These are phyloP conservation scores for Cyprinus carpio DNA, from an alignment of 2,113 vertebrate species.

Conservation along the genomic window DNA sequence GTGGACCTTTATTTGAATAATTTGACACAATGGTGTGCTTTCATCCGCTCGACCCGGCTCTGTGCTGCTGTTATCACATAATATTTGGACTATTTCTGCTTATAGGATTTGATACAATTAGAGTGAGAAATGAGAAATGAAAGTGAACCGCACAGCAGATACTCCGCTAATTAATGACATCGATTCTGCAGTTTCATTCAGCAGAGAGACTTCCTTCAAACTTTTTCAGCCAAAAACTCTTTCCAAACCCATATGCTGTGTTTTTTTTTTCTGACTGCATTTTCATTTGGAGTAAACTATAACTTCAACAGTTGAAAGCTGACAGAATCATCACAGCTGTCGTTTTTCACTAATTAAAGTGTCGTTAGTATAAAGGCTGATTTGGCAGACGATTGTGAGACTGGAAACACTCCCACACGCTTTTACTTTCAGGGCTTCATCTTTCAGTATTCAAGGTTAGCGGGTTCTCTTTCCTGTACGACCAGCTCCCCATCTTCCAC, in stretches of 20 bases:
- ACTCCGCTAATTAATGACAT: not conserved
- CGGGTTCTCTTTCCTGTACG: not conserved
- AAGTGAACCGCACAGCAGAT: not conserved
- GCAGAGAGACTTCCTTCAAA: not conserved
- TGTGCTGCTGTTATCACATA: not conserved
- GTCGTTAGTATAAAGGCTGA: not conserved
- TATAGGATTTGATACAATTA: not conserved
- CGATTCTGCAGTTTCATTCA: not conserved
- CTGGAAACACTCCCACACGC: slow-evolving; percentile 6
- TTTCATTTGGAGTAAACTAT: not conserved
- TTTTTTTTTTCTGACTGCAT: not conserved
- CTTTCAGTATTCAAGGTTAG: not conserved
- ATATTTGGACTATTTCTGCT: slow-evolving; percentile 10
- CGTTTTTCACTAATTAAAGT: slow-evolving; percentile 8
- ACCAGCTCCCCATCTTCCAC: not conserved
- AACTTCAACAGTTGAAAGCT: not conserved
- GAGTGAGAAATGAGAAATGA: slow-evolving; percentile 8
- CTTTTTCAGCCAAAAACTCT: not conserved
- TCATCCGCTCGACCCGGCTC: not conserved
- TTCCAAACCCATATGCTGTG: not conserved
- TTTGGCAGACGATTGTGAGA: not conserved
- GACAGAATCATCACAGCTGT: slow-evolving; percentile 1
- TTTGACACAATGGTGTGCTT: not conserved
- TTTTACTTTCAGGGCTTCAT: not conserved
- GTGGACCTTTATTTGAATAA: slow-evolving; percentile 5